Conservation (phyloP, 2,113 vertebrate genomes). For the Protobothrops mucrosquamatus region DNA sequence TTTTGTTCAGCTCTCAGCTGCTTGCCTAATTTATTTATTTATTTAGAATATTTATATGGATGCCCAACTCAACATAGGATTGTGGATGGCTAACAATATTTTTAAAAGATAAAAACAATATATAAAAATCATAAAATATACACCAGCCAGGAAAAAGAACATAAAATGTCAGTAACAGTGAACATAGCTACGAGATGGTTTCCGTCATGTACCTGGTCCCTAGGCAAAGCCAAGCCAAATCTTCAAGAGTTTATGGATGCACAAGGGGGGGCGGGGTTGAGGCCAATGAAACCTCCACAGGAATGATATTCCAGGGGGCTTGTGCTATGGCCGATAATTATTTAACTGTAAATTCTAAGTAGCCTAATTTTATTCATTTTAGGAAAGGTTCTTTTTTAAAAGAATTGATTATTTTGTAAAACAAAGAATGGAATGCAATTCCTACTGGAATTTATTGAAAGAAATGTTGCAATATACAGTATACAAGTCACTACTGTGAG, state of each 20-base stretch:
- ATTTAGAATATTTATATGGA: not conserved
- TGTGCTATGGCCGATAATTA: not conserved
- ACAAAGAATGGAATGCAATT: not conserved
- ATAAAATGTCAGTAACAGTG: not conserved
- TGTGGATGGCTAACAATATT: conserved; percentile 25
- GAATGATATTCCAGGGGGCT: not conserved
- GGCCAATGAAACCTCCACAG: not conserved
- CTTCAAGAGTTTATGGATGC: not conserved
- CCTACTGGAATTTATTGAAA: not conserved
- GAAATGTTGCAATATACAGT: conserved; percentile 7
- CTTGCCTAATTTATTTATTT: conserved; percentile 15
- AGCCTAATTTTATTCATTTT: not conserved
- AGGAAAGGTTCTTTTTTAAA: conserved; percentile 4
- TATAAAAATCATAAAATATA: not conserved
- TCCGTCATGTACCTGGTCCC: not conserved
- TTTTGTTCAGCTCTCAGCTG: conserved; percentile 17
- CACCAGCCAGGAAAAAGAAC: not conserved
- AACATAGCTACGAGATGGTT: not conserved
- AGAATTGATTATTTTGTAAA: not conserved
- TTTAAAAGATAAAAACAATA: not conserved
- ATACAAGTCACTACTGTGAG: not conserved
- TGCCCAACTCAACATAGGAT: not conserved
- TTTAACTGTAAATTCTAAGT: not conserved
- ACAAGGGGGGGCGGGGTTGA: not conserved
- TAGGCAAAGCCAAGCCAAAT: not conserved